Evolutionary conservation across 2,888 invertebrate species (phyloP), one percentile per base, ranked within the genome.

Genomic region (Operophtera brumata): DNA sequence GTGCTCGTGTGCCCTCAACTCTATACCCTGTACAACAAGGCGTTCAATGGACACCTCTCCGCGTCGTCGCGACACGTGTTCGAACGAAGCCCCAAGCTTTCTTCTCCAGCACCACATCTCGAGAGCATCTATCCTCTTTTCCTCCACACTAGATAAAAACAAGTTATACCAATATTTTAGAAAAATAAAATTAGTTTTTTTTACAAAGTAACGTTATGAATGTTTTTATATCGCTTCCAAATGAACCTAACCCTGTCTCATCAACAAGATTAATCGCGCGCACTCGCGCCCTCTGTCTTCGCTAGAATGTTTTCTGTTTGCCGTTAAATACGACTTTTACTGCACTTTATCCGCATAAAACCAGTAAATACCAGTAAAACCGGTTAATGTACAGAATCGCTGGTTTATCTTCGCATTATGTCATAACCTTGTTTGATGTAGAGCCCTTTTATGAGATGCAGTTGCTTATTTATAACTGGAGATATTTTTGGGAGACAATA

Each of bases 341-440:
- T 61, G 61, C 57, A 60, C 51, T 50, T 42, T 32, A 47, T 56
- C 39, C 54, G 52, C 49, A 59, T 61, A 61, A 57, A 61, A 58
- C 56, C 58, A 48, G 57, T 58, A 37, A 50, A 55, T 55, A 47
- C 54, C 49, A 46, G 45, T 45, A 41, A 53, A 58, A 40, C 50
- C 46, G 48, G 55, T 54, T 55, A 41, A 51, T 42, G 46, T 40
- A 13, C 40, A 35, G 51, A 40, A 47, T 28, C 13, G 47, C 46
- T 30, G 54, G 62, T 51, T 62, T 62, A 62, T 59, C 48, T 42
- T 43, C 43, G 43, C 48, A 39, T 44, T 51, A 46, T 49, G 54
- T 44, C 57, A 49, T 59, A 61, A 64, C 53, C 54, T 34, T 49
- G 50, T 61, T 63, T 59, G 61, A 61, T 63, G 62, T 54, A 44